A percentile compares a stretch with the other conserved stretches of the same genome.
phyloP scores from a whole-genome alignment of 2,888 invertebrate species.

The Ernsta delagoae region DNA sequence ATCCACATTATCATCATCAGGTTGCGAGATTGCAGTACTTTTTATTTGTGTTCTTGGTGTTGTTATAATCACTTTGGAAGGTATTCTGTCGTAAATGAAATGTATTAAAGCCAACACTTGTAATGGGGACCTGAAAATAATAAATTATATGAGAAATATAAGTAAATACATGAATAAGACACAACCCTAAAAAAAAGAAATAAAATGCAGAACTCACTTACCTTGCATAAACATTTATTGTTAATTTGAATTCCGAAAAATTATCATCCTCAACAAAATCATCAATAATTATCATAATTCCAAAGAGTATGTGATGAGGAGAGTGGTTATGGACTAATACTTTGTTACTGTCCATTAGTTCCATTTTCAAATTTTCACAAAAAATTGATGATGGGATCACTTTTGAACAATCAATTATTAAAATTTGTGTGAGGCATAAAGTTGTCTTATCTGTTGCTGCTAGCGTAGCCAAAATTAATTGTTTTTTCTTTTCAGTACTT shows the following conservation, averaged over 20 bases:
- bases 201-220: slow-evolving; percentile 42
- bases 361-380: slow-evolving; percentile 59
- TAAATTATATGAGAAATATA: neutral
- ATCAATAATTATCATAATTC: slow-evolving; percentile 58
- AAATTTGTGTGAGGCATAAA: slow-evolving; percentile 56
- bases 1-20: neutral
- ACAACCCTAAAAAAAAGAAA: too few relatives aligned
- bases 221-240: slow-evolving; percentile 62
- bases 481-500: neutral
- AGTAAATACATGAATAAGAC: too few relatives aligned
- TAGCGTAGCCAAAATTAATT: slow-evolving; percentile 52
- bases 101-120: slow-evolving; percentile 70
- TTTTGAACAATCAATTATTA: slow-evolving; percentile 35
- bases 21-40: slow-evolving; percentile 3
- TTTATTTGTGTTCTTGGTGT: slow-evolving; percentile 39
- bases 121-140: slow-evolving; percentile 65
- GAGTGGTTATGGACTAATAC: slow-evolving; percentile 58
- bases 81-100: slow-evolving; percentile 66
- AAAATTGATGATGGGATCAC: slow-evolving; percentile 50
- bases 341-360: slow-evolving; percentile 49
- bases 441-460: slow-evolving; percentile 59
- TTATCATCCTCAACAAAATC: slow-evolving; percentile 12
- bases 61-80: slow-evolving; percentile 61
- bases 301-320: slow-evolving; percentile 65
- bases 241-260: neutral